Conservation (phyloP, 2,113 vertebrate genomes). For the Pelecanus crispus region DNA sequence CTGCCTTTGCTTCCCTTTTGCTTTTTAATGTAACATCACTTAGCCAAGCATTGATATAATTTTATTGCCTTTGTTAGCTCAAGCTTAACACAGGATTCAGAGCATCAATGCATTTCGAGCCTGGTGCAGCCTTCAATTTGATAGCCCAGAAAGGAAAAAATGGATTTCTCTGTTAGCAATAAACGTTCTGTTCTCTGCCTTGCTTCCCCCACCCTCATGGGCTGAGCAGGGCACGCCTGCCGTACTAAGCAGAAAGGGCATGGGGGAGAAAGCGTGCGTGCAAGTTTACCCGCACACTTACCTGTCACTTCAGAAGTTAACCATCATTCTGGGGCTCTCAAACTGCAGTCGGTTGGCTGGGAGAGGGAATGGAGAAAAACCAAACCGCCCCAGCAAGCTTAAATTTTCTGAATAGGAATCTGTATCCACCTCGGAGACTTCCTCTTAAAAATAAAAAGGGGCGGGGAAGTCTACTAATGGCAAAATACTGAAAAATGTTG, state of each 20-base stretch:
- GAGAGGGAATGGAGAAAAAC: not conserved
- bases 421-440: not conserved
- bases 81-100: not conserved
- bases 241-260: not conserved
- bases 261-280: not conserved
- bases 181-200: not conserved
- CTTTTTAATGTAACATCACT: not conserved
- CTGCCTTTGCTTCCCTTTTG: not conserved
- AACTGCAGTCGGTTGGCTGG: accelerated
- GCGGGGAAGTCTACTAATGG: not conserved
- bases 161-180: not conserved
- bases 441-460: no score
- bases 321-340: not conserved
- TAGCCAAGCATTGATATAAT: not conserved
- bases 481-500: not conserved
- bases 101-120: not conserved
- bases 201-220: not conserved
- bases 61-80: not conserved
- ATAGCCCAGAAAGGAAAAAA: not conserved
- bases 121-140: not conserved
- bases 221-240: not conserved
- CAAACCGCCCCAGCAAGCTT: not conserved
- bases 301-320: not conserved
- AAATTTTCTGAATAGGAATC: not conserved
- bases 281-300: not conserved